These are phyloP conservation scores for Entomobrya proxima DNA, from an alignment of 2,888 invertebrate species.

Conservation along the genomic window DNA sequence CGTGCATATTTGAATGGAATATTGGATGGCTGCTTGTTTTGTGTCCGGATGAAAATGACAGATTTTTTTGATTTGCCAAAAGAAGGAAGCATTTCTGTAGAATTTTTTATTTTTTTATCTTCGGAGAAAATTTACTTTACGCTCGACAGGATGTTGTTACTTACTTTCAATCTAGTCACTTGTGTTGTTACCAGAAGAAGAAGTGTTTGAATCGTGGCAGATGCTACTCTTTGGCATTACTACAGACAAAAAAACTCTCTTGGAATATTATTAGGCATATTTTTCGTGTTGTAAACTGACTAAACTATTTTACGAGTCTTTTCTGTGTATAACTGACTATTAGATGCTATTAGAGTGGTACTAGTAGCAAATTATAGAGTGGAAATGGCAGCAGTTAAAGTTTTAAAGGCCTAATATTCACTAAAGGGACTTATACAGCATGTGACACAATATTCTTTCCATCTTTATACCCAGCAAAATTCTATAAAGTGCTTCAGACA, in stretches of 20 bases:
- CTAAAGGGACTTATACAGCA: no score
- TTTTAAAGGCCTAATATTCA: no score
- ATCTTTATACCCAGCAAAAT: no score
- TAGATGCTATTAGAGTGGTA: no score
- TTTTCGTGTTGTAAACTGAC: no score
- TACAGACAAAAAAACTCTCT: slow-evolving; percentile 2
- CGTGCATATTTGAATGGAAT: background rate
- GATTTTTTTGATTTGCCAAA: slow-evolving; percentile 33
- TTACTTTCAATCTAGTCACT: background rate
- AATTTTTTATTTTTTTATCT: slow-evolving; percentile 33
- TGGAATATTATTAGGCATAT: background rate
- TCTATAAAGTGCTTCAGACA: no score
- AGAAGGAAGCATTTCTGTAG: background rate
- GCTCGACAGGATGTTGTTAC: background rate
- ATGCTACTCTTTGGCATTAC: slow-evolving; percentile 21
- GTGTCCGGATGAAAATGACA: slow-evolving; percentile 53
- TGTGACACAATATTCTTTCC: no score
- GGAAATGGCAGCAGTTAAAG: no score
- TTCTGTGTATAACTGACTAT: no score
- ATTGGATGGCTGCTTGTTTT: background rate
- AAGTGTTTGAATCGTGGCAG: slow-evolving; percentile 27
- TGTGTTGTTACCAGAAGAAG: slow-evolving; percentile 11
- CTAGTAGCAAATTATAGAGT: no score
- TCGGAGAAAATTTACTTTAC: slow-evolving; percentile 23
- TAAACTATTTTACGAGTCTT: no score